Base-by-base conservation (phyloP, 2,888 invertebrate species). In the Idaea dimidiata region DNA sequence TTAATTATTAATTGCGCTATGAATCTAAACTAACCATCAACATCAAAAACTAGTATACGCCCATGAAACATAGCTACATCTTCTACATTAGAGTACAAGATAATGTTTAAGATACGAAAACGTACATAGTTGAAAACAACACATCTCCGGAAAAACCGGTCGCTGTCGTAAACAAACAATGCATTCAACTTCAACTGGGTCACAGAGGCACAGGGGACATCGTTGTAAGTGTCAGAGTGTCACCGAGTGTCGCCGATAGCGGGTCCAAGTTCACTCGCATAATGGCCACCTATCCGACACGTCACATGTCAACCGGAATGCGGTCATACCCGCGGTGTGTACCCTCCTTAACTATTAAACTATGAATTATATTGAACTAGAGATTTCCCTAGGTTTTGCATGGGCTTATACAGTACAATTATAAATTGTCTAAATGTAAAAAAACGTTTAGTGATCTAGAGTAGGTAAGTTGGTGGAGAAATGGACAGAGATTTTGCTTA, bases 121-220 rank as follows among this genome's bases (percentile, higher is more conserved):
- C 14, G 0, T 7, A 43, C 10, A 43, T 10, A 43, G 43, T 43
- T 43, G 14, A 43, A 43, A 43, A 43, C 43, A 43, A 43, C 6
- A 43, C 43, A 43, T 43, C 43, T 43, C 43, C 43, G 43, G 43
- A 43, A 43, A 24, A 43, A 43, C 43, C 43, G 43, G 43, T 43
- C 43, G 7, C 10, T 43, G 72, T 74, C 72, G 84, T 79, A 81
- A 81, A 74, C 79, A 81, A 78, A 88, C 87, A 87, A 86, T 82
- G 80, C 79, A 65, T 66, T 68, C 68, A 71, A 72, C 59, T 68
- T 17, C 79, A 89, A 87, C 77, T 89, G 78, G 89, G 89, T 86
- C 86, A 88, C 68, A 82, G 80, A 83, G 87, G 81, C 82, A 77
- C 69, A 69, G 68, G 67, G 71, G 77, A 77, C 79, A 79, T 78